phyloP scores from a whole-genome alignment of 1,140 invertebrate genomes.

The Drosophila guanche region DNA sequence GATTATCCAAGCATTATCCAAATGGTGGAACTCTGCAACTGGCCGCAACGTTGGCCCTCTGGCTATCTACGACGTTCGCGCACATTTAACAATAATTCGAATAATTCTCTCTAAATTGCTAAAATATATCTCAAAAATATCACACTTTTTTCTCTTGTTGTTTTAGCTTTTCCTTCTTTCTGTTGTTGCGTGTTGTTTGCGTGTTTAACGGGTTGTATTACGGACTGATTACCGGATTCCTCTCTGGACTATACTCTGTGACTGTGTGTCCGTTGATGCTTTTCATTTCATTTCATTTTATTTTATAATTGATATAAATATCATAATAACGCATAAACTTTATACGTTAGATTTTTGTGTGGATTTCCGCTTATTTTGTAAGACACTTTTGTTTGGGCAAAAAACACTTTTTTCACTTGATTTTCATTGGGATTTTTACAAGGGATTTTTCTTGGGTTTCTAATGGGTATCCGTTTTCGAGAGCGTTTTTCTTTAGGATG shows the following conservation, averaged over 20 bases:
- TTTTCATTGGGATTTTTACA: conserved; percentile 15
- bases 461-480: conserved; percentile 7
- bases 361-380: conserved; percentile 45
- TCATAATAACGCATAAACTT: too few species aligned
- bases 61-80: conserved; percentile 11
- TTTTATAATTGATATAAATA: conserved; percentile 50
- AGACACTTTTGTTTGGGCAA: conserved; percentile 71
- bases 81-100: conserved; percentile 53
- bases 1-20: conserved; percentile 80
- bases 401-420: conserved; percentile 62
- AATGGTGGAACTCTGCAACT: conserved; percentile 18
- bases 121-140: conserved; percentile 67
- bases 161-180: conserved; percentile 21
- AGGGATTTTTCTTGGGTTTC: conserved; percentile 28
- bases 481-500: conserved; percentile 22
- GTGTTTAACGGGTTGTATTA: conserved; percentile 7
- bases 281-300: conserved; percentile 9
- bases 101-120: conserved; percentile 67
- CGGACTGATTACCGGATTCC: too few species aligned
- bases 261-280: conserved; percentile 6
- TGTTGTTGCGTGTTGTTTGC: conserved; percentile 58
- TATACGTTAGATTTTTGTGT: conserved; percentile 24
- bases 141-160: conserved; percentile 45
- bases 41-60: conserved; percentile 7
- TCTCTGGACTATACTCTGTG: not conserved